Conservation (phyloP, 2,113 vertebrate genomes). For the Psittacula cyanocephala region DNA sequence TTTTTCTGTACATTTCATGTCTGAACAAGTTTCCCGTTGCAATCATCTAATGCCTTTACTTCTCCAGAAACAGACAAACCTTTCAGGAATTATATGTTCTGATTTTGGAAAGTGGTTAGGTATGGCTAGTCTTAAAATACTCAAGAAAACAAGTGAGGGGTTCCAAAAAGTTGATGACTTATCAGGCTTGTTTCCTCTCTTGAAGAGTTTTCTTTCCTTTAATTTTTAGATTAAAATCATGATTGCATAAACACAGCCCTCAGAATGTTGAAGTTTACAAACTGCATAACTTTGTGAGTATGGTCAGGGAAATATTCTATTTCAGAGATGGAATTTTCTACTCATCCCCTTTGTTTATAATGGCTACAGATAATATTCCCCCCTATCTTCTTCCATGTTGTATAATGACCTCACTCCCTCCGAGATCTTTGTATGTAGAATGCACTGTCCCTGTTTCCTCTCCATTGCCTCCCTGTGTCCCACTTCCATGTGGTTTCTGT, state of each 20-base stretch:
- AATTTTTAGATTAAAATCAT: not conserved
- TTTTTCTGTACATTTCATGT: not conserved
- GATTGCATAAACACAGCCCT: not conserved
- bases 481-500: accelerated
- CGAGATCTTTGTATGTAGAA: not conserved
- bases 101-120: not conserved
- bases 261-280: not conserved
- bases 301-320: not conserved
- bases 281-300: not conserved
- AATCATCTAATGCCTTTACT: not conserved
- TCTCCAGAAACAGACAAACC: not conserved
- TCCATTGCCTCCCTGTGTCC: too few species aligned
- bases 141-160: not conserved
- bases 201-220: not conserved
- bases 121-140: not conserved
- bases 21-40: not conserved
- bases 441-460: not conserved
- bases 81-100: not conserved
- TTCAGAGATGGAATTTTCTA: not conserved
- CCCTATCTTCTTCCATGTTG: not conserved
- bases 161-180: not conserved
- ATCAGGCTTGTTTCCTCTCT: not conserved
- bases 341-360: not conserved
- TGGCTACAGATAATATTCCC: not conserved
- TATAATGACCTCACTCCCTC: not conserved